Evolutionary conservation across 2,888 invertebrate species (phyloP).

Genomic region (Furcula furcula): DNA sequence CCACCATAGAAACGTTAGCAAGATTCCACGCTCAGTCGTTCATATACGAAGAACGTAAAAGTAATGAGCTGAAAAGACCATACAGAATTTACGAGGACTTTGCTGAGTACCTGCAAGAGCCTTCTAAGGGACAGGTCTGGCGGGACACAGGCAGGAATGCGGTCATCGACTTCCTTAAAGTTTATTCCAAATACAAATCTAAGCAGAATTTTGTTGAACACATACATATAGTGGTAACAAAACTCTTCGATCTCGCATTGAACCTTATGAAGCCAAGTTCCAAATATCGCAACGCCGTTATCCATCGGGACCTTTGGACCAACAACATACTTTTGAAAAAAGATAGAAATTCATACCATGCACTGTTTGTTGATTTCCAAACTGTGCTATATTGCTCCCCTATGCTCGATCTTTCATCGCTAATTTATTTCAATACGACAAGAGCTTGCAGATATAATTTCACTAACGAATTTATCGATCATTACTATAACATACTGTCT

Average conservation of each 20-base stretch:
- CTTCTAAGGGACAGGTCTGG: slow-evolving; percentile 42
- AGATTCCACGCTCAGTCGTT: slow-evolving; percentile 74
- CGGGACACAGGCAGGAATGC: slow-evolving; percentile 60
- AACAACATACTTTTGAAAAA: slow-evolving; percentile 82
- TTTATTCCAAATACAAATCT: slow-evolving; percentile 51
- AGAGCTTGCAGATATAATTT: slow-evolving; percentile 62
- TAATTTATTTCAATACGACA: slow-evolving; percentile 79
- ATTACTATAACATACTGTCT: slow-evolving; percentile 77
- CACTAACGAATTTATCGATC: slow-evolving; percentile 64
- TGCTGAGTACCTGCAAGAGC: slow-evolving; percentile 51
- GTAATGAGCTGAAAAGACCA: slow-evolving; percentile 44
- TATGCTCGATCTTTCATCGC: slow-evolving; percentile 82
- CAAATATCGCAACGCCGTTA: slow-evolving; percentile 72
- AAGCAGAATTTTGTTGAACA: slow-evolving; percentile 38
- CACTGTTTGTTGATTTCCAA: slow-evolving; percentile 86
- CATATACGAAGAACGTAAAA: slow-evolving; percentile 68
- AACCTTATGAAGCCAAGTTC: slow-evolving; percentile 60
- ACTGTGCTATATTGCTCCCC: slow-evolving; percentile 85
- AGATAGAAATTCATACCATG: slow-evolving; percentile 53
- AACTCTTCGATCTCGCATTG: slow-evolving; percentile 44
- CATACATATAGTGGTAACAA: slow-evolving; percentile 40
- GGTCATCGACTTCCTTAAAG: slow-evolving; percentile 55
- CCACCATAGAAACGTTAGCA: slow-evolving; percentile 65
- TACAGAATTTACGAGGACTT: slow-evolving; percentile 67
- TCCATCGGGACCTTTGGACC: slow-evolving; percentile 83